These are phyloP conservation scores for Antennarius maculatus DNA, from an alignment of 2,797 vertebrate species.

Conservation along the genomic window DNA sequence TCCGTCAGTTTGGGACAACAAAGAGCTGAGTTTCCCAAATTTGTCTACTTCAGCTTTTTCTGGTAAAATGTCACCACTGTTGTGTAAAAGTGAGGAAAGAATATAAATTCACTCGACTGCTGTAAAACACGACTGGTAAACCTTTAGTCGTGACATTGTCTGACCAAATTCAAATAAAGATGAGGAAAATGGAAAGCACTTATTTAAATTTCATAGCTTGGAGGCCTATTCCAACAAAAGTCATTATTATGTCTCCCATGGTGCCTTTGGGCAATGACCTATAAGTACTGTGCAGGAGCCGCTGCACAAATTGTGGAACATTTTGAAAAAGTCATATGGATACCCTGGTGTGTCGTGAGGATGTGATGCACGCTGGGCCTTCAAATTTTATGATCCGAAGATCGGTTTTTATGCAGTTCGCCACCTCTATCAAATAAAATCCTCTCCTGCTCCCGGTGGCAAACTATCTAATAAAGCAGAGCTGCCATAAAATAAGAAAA, in stretches of 20 bases:
- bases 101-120: neutral
- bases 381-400: slow-evolving; percentile 50
- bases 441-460: slow-evolving; percentile 31
- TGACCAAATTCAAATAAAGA: slow-evolving; percentile 11
- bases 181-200: slow-evolving; percentile 11
- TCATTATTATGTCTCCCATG: slow-evolving; percentile 24
- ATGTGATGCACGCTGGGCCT: slow-evolving; percentile 21
- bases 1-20: no score
- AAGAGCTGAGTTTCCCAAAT: no score
- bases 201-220: slow-evolving; percentile 12
- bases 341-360: slow-evolving; percentile 29
- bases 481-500: slow-evolving; percentile 63
- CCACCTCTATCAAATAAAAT: slow-evolving; percentile 58
- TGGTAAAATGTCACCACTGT: neutral
- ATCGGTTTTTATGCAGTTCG: slow-evolving; percentile 46
- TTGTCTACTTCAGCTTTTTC: neutral
- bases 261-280: slow-evolving; percentile 19
- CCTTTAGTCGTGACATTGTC: neutral
- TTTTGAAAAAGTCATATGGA: slow-evolving; percentile 22
- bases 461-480: slow-evolving; percentile 60
- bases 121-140: neutral
- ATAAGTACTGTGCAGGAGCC: slow-evolving; percentile 8
- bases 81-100: neutral
- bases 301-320: slow-evolving; percentile 11
- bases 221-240: slow-evolving; percentile 26